phyloP scores from a whole-genome alignment of 1,140 invertebrate genomes.

The Thrips palmi region DNA sequence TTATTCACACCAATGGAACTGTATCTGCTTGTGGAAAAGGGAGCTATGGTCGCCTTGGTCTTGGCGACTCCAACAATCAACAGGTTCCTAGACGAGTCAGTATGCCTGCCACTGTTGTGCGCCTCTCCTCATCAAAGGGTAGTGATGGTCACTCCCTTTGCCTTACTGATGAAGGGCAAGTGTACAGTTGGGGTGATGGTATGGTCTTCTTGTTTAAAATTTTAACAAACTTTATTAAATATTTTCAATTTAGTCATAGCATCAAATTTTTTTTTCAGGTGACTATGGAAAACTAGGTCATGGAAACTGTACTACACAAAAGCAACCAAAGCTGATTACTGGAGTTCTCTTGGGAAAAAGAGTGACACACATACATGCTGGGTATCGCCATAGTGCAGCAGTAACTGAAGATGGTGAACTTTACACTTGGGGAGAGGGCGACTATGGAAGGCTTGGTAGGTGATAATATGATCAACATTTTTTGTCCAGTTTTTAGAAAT shows the following conservation, averaged over 20 bases:
- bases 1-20: slow-evolving; percentile 34
- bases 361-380: slow-evolving; percentile 35
- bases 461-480: slow-evolving; percentile 1
- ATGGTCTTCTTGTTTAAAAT: slow-evolving; percentile 16
- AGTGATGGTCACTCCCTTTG: slow-evolving; percentile 40
- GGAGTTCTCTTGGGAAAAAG: slow-evolving; percentile 28
- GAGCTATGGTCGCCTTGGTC: slow-evolving; percentile 33
- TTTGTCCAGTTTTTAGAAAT: slow-evolving; percentile 9
- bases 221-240: neutral
- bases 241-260: slow-evolving; percentile 20
- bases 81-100: slow-evolving; percentile 27
- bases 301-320: slow-evolving; percentile 34
- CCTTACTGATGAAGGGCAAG: slow-evolving; percentile 33
- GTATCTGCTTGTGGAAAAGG: slow-evolving; percentile 39
- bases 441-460: slow-evolving; percentile 36
- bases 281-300: slow-evolving; percentile 31
- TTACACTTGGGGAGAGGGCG: slow-evolving; percentile 44
- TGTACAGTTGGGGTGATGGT: slow-evolving; percentile 46
- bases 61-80: slow-evolving; percentile 37
- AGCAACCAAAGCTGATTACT: slow-evolving; percentile 30
- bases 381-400: slow-evolving; percentile 40
- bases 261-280: slow-evolving; percentile 26
- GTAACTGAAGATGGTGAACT: slow-evolving; percentile 33
- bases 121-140: slow-evolving; percentile 35
- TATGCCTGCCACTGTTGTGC: slow-evolving; percentile 26